Conservation (phyloP, 2,113 vertebrate species). For the Myrmecobius fasciatus region DNA sequence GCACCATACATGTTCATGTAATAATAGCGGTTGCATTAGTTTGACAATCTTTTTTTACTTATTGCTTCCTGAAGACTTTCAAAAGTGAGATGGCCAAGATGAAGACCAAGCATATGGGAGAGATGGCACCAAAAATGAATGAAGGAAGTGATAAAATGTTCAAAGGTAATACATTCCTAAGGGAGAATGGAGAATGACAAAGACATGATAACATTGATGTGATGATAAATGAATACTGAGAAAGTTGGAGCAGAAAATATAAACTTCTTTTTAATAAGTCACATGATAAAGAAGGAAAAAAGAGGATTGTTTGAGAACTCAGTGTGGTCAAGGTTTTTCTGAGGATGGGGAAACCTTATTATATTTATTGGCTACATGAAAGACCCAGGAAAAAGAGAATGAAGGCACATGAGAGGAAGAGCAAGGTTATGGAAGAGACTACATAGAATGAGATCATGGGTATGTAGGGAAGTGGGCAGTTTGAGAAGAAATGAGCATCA, state of each 20-base stretch:
- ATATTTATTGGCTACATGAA: background rate
- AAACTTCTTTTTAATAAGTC: background rate
- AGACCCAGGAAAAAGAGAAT: background rate
- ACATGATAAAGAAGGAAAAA: background rate
- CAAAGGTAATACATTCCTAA: background rate
- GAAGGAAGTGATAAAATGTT: slow-evolving; percentile 47
- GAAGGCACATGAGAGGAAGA: background rate
- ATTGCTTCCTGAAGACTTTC: slow-evolving; percentile 62
- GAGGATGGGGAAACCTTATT: background rate
- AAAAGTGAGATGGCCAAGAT: slow-evolving; percentile 22
- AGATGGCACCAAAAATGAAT: background rate
- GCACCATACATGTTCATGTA: slow-evolving; percentile 16
- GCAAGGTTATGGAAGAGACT: background rate
- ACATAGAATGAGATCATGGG: background rate
- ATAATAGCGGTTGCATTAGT: background rate
- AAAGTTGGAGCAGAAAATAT: background rate
- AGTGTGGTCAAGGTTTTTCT: background rate
- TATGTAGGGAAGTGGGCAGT: background rate
- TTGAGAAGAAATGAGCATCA: background rate
- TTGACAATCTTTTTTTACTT: slow-evolving; percentile 6
- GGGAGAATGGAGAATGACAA: background rate
- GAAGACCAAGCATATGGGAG: background rate
- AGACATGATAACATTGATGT: background rate
- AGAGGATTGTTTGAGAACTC: background rate
- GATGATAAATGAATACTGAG: background rate